Base-by-base conservation (phyloP, 2,888 invertebrate species). In the Synanthedon andrenaeformis region DNA sequence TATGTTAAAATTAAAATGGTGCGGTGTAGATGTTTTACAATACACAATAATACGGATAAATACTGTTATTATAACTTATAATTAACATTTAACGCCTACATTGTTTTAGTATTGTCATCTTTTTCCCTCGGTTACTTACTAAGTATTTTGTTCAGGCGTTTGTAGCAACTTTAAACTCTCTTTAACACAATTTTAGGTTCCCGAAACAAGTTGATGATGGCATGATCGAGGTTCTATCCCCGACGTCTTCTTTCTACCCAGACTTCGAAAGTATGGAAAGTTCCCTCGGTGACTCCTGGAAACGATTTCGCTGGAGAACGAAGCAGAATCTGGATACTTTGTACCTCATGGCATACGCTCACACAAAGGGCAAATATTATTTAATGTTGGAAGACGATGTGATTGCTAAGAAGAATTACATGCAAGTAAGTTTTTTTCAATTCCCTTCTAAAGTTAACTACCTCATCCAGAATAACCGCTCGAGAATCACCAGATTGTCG, bases 341-440 rank as follows among this genome's bases (percentile, higher is more conserved):
- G 0, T 98, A 94, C 76, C 88, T 98, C 12, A 98, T 98, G 98
- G 93, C 97, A 55, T 97, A 97, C 70, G 94, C 95, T 0, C 94
- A 95, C 67, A 90, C 93, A 0, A 93, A 93, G 72, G 98, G 94
- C 55, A 92, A 92, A 0, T 97, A 94, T 78, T 98, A 97, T 73
- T 91, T 97, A 14, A 95, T 98, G 89, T 84, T 98, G 8, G 98
- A 98, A 79, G 98, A 98, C 72, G 98, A 98, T 71, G 95, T 98
- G 53, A 84, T 97, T 41, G 94, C 97, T 0, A 96, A 95, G 71
- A 91, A 92, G 1, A 91, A 94, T 56, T 98, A 94, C 70, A 90
- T 96, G 65, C 91, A 91, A 53, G 94, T 94, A 55, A 95, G 96
- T 93, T 52, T 45, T n/a, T n/a, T n/a, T n/a, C n/a, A n/a, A 35